Evolutionary conservation across 2,797 vertebrate genomes (phyloP).

Genomic region (Epinephelus awoara): DNA sequence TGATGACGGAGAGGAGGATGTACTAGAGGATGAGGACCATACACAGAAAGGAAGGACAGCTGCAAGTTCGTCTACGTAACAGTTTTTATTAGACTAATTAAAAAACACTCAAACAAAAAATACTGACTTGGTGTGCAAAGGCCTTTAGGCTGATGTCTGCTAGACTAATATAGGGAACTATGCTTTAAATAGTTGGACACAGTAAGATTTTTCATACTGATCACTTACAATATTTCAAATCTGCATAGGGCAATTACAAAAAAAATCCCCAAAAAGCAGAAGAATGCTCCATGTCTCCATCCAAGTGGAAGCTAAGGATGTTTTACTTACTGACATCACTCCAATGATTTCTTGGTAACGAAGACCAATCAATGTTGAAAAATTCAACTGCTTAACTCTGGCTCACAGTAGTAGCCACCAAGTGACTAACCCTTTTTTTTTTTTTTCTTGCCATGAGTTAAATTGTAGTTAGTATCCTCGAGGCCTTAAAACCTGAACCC

Average conservation of each 20-base stretch:
- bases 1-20: too few species aligned
- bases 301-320: too few species aligned
- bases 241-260: not conserved
- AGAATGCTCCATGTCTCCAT: not conserved
- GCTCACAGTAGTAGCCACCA: not conserved
- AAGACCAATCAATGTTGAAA: slow-evolving; percentile 16
- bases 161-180: not conserved
- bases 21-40: too few species aligned
- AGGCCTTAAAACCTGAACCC: slow-evolving; percentile 29
- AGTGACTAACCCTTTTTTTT: not conserved
- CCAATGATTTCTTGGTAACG: not conserved
- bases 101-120: too few species aligned
- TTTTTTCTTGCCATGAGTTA: not conserved
- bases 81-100: too few species aligned
- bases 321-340: too few species aligned
- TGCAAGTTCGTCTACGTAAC: too few species aligned
- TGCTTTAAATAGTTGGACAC: not conserved
- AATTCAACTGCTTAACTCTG: not conserved
- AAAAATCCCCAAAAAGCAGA: not conserved
- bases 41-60: too few species aligned
- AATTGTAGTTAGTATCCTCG: not conserved
- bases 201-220: not conserved
- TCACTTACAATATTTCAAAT: slow-evolving; percentile 13
- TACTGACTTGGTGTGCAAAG: not conserved
- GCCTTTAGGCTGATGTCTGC: not conserved